Evolutionary conservation across 2,797 vertebrate genomes (phyloP).

Genomic region (Holocentrus rufus): DNA sequence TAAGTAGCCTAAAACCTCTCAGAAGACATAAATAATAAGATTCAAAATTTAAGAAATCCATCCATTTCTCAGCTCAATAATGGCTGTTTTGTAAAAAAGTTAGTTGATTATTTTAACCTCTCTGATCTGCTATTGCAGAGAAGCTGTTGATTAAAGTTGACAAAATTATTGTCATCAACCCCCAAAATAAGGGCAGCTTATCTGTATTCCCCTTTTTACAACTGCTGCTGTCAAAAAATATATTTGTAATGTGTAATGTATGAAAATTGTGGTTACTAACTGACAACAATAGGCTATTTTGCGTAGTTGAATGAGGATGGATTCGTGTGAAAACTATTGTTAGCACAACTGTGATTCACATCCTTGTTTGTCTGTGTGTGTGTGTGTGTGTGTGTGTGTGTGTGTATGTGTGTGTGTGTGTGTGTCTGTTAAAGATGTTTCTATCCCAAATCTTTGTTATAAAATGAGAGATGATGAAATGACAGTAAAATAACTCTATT

Average conservation of each 20-base stretch:
- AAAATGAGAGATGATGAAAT: conserved; percentile 25
- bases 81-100: too few relatives aligned
- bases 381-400: conserved; percentile 3
- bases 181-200: neutral
- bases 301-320: conserved; percentile 23
- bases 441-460: conserved; percentile 36
- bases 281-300: conserved; percentile 16
- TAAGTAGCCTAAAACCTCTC: too few relatives aligned
- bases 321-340: conserved; percentile 55
- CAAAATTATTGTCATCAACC: neutral
- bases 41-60: too few relatives aligned
- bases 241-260: neutral
- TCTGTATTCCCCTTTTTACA: neutral
- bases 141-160: neutral
- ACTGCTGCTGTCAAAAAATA: neutral
- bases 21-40: too few relatives aligned
- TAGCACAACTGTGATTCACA: neutral
- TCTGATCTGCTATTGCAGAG: too few relatives aligned
- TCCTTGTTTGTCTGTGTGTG: neutral
- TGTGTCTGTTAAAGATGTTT: conserved; percentile 21
- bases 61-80: too few relatives aligned
- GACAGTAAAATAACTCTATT: conserved; percentile 26
- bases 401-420: conserved; percentile 7
- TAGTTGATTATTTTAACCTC: too few relatives aligned
- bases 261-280: neutral